Evolutionary conservation across 1,140 invertebrate species (phyloP).

Genomic region (Leptoteleia sp.): DNA sequence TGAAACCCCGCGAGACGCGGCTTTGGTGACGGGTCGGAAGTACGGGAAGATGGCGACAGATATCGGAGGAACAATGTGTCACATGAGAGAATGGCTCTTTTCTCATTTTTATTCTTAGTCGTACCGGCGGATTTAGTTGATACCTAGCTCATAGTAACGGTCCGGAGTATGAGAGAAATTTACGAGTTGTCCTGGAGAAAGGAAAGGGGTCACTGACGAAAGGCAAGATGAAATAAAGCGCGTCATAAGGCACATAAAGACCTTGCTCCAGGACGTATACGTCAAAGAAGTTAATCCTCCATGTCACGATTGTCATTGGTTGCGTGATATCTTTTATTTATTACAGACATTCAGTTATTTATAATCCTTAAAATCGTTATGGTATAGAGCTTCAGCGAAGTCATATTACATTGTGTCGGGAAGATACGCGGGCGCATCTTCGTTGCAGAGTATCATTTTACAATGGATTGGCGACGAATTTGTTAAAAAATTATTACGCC

Average conservation of each 20-base stretch:
- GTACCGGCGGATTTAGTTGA: slow-evolving; percentile 69
- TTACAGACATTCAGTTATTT: slow-evolving; percentile 80
- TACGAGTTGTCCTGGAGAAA: slow-evolving; percentile 59
- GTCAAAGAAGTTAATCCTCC: slow-evolving; percentile 64
- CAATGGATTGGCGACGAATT: slow-evolving; percentile 68
- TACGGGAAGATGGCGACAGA: slow-evolving; percentile 10
- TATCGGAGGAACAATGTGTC: slow-evolving; percentile 25
- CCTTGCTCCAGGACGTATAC: slow-evolving; percentile 60
- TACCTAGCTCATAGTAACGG: slow-evolving; percentile 78
- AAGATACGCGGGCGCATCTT: slow-evolving; percentile 71
- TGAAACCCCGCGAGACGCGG: slow-evolving; percentile 30
- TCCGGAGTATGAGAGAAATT: slow-evolving; percentile 60
- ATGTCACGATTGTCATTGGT: slow-evolving; percentile 68
- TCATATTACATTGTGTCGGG: slow-evolving; percentile 69
- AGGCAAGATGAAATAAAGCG: slow-evolving; percentile 42
- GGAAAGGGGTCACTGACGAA: slow-evolving; percentile 32
- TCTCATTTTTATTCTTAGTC: slow-evolving; percentile 58
- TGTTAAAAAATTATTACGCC: slow-evolving; percentile 74
- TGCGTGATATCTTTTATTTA: slow-evolving; percentile 80
- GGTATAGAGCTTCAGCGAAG: slow-evolving; percentile 78
- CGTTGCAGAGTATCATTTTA: slow-evolving; percentile 71
- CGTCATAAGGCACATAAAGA: slow-evolving; percentile 39
- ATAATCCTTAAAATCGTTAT: slow-evolving; percentile 79
- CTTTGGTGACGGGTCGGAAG: slow-evolving; percentile 30
- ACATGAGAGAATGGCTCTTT: slow-evolving; percentile 23